These are phyloP conservation scores for Ceraclea dissimilis DNA, from an alignment of 2,888 invertebrate genomes.

Conservation along the genomic window DNA sequence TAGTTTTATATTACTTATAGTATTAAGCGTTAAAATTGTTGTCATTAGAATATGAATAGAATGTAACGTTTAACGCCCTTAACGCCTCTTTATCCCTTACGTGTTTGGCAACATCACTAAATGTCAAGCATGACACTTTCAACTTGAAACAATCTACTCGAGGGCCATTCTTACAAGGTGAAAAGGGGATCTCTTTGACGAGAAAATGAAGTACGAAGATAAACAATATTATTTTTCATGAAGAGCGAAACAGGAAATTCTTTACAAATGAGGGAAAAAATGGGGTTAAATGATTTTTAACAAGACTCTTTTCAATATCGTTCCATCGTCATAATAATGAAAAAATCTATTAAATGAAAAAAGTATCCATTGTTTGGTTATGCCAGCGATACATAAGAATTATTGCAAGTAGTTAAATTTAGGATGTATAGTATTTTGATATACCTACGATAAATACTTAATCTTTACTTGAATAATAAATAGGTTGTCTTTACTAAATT, in stretches of 20 bases:
- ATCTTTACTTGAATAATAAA: no score
- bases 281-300: conserved; percentile 20
- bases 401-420: no score
- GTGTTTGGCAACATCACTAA: conserved; percentile 18
- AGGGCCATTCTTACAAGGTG: conserved; percentile 21
- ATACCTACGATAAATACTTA: no score
- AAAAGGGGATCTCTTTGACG: conserved; percentile 16
- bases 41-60: no score
- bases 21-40: no score
- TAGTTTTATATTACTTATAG: no score
- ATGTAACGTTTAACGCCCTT: background rate
- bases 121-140: conserved; percentile 22
- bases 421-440: no score
- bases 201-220: conserved; percentile 24
- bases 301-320: conserved; percentile 6
- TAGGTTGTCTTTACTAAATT: no score
- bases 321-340: background rate
- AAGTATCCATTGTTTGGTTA: background rate
- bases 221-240: conserved; percentile 26
- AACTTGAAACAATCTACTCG: conserved; percentile 24
- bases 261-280: conserved; percentile 19
- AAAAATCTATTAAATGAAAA: background rate
- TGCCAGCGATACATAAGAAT: background rate
- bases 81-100: conserved; percentile 2
- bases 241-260: conserved; percentile 24